Percentiles rank a stretch among this genome's conserved stretches.
phyloP scores from a whole-genome alignment of 2,113 vertebrate genomes.

The Callipepla squamata region DNA sequence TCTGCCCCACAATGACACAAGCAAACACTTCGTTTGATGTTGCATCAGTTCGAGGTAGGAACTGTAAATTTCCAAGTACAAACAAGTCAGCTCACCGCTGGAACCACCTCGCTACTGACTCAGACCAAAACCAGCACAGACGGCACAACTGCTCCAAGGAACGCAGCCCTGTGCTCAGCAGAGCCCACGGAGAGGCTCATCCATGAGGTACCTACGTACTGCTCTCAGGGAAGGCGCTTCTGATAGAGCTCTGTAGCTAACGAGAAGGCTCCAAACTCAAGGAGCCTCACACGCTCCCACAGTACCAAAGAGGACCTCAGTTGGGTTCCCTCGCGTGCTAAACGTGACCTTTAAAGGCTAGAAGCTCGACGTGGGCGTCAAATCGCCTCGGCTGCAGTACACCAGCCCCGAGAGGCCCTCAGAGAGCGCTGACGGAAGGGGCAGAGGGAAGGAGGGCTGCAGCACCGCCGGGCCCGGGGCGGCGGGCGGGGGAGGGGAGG shows the following conservation, averaged over 20 bases:
- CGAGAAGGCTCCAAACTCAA: accelerated
- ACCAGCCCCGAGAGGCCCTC: accelerated
- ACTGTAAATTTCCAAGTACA: neutral
- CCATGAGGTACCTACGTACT: accelerated
- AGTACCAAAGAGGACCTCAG: accelerated
- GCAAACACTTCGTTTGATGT: no score
- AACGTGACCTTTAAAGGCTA: neutral
- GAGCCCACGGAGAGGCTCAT: accelerated
- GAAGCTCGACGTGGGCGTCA: accelerated
- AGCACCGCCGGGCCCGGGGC: accelerated
- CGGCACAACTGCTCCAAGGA: no score
- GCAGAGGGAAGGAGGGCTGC: accelerated
- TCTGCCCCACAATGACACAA: neutral
- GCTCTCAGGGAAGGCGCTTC: neutral
- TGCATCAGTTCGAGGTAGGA: neutral
- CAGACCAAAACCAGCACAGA: neutral
- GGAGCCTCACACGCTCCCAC: accelerated
- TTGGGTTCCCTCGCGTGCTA: neutral
- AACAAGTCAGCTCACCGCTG: neutral
- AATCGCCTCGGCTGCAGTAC: neutral
- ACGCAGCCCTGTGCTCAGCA: neutral
- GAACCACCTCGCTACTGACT: neutral
- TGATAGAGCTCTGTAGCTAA: neutral
- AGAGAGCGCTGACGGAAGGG: accelerated
- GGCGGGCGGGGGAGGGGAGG: neutral